A percentile compares a stretch with the other conserved stretches of the same genome.
Conservation (phyloP, 2,113 vertebrate species). For the Neopipo cinnamomea region DNA sequence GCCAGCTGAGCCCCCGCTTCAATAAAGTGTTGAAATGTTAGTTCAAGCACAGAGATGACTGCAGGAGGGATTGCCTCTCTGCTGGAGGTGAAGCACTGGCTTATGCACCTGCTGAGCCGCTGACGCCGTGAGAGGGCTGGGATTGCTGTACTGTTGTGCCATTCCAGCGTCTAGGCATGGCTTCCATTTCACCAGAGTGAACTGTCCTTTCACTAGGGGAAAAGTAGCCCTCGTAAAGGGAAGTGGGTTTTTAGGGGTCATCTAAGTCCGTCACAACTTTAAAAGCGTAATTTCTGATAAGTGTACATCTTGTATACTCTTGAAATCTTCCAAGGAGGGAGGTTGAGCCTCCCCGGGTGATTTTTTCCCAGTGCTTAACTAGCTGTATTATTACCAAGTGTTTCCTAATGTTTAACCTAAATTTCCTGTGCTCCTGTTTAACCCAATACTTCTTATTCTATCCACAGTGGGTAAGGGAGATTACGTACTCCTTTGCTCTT, state of each 20-base stretch:
- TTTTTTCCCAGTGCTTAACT: slow-evolving; percentile 21
- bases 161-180: not conserved
- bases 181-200: not conserved
- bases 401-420: slow-evolving; percentile 59
- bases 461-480: not conserved
- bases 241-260: not conserved
- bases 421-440: slow-evolving; percentile 40
- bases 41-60: not conserved
- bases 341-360: not conserved
- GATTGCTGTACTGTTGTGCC: not conserved
- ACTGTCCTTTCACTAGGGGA: not conserved
- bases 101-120: not conserved
- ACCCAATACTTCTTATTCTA: not conserved
- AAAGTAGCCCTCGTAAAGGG: not conserved
- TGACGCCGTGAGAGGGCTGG: not conserved
- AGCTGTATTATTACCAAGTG: slow-evolving; percentile 12
- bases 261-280: not conserved
- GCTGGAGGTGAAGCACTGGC: not conserved
- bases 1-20: not conserved
- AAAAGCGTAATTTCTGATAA: not conserved
- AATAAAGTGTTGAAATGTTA: not conserved
- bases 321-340: not conserved
- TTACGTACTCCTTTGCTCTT: not conserved
- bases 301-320: not conserved
- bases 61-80: not conserved